phyloP scores from a whole-genome alignment of 1,140 invertebrate genomes.

The Drosophila bipectinata region DNA sequence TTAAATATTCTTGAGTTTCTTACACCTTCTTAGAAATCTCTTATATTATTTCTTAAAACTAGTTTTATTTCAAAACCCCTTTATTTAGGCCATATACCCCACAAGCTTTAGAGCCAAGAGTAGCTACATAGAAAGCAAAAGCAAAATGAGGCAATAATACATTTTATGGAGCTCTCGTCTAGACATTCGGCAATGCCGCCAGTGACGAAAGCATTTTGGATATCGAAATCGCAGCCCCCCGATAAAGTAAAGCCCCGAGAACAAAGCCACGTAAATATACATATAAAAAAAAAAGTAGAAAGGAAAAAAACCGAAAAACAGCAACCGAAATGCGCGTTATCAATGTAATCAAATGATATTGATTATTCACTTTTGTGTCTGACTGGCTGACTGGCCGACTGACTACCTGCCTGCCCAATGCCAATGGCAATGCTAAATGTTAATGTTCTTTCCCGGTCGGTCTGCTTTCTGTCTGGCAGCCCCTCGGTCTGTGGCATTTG shows the following conservation, averaged over 20 bases:
- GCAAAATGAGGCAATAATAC: constrained; percentile 50
- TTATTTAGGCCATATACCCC: constrained; percentile 10
- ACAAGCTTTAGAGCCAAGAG: constrained; percentile 5
- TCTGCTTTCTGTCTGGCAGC: constrained; percentile 21
- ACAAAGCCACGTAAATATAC: constrained; percentile 8
- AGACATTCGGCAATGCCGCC: constrained; percentile 48
- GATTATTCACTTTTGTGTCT: constrained; percentile 52
- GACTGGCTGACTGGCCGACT: constrained; percentile 11
- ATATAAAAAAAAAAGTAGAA: constrained; percentile 15
- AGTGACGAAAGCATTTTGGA: constrained; percentile 43
- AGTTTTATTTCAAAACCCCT: neutral
- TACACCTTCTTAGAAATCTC: too few relatives aligned
- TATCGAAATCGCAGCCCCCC: constrained; percentile 36
- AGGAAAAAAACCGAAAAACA: constrained; percentile 18
- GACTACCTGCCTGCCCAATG: constrained; percentile 20
- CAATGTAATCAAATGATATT: constrained; percentile 53
- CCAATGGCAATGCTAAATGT: constrained; percentile 27
- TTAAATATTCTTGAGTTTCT: too few relatives aligned
- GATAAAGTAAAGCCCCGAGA: constrained; percentile 33
- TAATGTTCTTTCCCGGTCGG: constrained; percentile 23
- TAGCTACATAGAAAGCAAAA: constrained; percentile 29
- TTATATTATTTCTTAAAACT: neutral
- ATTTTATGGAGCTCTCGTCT: constrained; percentile 45
- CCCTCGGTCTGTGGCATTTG: constrained; percentile 42
- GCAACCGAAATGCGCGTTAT: constrained; percentile 26